These are phyloP conservation scores for Dicyrtomina minuta DNA, from an alignment of 2,888 invertebrate genomes.

Conservation along the genomic window DNA sequence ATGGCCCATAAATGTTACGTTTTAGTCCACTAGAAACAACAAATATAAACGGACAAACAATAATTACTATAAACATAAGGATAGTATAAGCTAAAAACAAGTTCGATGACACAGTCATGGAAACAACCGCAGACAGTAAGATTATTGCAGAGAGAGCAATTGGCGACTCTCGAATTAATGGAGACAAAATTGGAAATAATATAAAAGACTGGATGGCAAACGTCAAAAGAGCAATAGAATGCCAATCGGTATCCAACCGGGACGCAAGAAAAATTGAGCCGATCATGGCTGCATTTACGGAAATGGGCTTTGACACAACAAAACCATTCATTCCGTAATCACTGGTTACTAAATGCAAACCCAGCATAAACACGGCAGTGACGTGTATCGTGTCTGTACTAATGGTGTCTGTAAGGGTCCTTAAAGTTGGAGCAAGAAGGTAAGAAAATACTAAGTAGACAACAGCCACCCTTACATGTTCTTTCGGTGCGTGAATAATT, in stretches of 20 bases:
- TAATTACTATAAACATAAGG: constrained; percentile 66
- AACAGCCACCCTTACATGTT: constrained; percentile 38
- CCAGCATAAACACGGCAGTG: constrained; percentile 82
- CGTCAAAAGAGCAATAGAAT: constrained; percentile 87
- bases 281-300: constrained; percentile 92
- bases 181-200: constrained; percentile 77
- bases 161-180: constrained; percentile 64
- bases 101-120: constrained; percentile 54
- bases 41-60: constrained; percentile 69
- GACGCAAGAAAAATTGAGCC: constrained; percentile 94
- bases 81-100: constrained; percentile 66
- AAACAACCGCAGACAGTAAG: constrained; percentile 60
- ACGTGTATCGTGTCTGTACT: constrained; percentile 97
- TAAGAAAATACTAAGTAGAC: constrained; percentile 39
- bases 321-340: constrained; percentile 87
- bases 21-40: constrained; percentile 75
- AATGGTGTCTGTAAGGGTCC: constrained; percentile 92
- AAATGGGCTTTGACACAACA: constrained; percentile 86
- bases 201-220: constrained; percentile 87
- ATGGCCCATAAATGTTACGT: constrained; percentile 93
- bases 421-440: constrained; percentile 71
- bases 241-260: constrained; percentile 76
- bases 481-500: constrained; percentile 30
- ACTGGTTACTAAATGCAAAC: constrained; percentile 84
- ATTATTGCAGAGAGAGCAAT: constrained; percentile 60